These are phyloP conservation scores for Sinocyclocheilus anshuiensis DNA, from an alignment of 2,113 vertebrate genomes.

Conservation along the genomic window DNA sequence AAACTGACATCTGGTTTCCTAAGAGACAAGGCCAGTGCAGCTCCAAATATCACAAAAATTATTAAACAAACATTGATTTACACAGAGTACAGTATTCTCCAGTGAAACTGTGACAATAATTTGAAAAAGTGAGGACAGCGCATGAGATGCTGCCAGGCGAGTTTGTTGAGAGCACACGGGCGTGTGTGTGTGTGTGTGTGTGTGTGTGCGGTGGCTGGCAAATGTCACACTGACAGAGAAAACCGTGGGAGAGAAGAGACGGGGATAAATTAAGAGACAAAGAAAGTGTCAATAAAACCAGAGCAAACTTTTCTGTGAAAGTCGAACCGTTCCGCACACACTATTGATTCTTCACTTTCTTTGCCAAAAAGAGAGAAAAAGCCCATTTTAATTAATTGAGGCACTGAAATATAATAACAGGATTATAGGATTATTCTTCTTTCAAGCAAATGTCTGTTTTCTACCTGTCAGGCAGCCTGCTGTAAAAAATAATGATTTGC, in stretches of 20 bases:
- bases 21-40: not conserved
- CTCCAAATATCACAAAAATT: not conserved
- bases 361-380: not conserved
- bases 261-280: conserved; percentile 41
- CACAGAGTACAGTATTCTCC: not conserved
- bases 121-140: conserved; percentile 34
- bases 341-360: not conserved
- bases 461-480: not conserved
- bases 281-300: conserved; percentile 34
- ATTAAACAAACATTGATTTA: conserved; percentile 22
- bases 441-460: not conserved
- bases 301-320: conserved; percentile 24
- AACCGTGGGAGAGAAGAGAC: conserved; percentile 33
- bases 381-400: not conserved
- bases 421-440: conserved; percentile 5
- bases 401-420: conserved; percentile 1
- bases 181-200: not conserved
- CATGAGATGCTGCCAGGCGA: conserved; percentile 26
- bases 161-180: conserved; percentile 19
- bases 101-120: conserved; percentile 13
- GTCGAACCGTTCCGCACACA: not conserved
- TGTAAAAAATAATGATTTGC: conserved; percentile 66
- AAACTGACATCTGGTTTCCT: not conserved
- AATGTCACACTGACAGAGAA: conserved; percentile 42
- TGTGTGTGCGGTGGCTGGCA: conserved; percentile 16